phyloP scores from a whole-genome alignment of 2,113 vertebrate species.

The Seriola aureovittata region DNA sequence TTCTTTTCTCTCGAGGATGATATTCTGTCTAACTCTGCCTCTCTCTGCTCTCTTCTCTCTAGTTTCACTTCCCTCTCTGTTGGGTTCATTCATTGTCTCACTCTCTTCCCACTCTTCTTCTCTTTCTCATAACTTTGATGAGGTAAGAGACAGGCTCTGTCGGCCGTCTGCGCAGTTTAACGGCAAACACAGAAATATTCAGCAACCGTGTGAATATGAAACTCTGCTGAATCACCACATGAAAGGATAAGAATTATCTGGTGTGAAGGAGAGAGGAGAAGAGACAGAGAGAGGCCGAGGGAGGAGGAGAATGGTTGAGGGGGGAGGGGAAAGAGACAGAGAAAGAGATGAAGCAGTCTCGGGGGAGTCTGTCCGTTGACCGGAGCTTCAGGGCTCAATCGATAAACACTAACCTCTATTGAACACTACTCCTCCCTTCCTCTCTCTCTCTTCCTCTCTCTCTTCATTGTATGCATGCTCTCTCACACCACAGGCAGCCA shows the following conservation, averaged over 20 bases:
- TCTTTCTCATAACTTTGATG: conserved; percentile 64
- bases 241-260: conserved; percentile 66
- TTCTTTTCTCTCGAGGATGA: conserved; percentile 28
- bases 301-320: conserved; percentile 46
- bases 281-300: conserved; percentile 34
- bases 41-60: conserved; percentile 27
- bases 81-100: conserved; percentile 52
- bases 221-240: conserved; percentile 68
- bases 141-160: conserved; percentile 56
- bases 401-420: conserved; percentile 89
- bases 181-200: conserved; percentile 71
- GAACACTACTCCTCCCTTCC: conserved; percentile 79
- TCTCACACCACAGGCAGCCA: conserved; percentile 66
- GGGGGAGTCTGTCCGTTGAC: conserved; percentile 84
- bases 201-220: conserved; percentile 63
- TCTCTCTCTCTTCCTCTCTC: conserved; percentile 53
- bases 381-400: conserved; percentile 85
- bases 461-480: conserved; percentile 70
- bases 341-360: conserved; percentile 79
- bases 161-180: conserved; percentile 46
- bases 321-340: conserved; percentile 57
- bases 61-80: conserved; percentile 24
- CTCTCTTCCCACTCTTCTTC: conserved; percentile 37
- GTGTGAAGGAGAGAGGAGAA: conserved; percentile 34
- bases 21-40: conserved; percentile 46